Evolutionary conservation across 2,888 invertebrate genomes (phyloP), one percentile per base, ranked within the genome.

Genomic region (Xestoiulus laeticollis): DNA sequence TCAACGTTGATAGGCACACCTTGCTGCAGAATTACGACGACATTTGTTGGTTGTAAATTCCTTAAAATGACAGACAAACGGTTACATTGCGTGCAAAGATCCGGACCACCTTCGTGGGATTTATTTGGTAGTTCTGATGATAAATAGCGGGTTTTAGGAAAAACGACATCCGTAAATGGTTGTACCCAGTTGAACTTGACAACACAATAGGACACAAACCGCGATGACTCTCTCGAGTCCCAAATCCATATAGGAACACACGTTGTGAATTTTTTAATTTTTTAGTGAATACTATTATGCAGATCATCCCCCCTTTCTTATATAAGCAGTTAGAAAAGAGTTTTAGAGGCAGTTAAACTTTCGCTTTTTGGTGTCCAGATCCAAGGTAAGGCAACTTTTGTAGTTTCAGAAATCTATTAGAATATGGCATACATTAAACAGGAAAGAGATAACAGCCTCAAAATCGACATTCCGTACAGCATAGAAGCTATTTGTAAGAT

Each of bases 191-290:
- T 59, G 59, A 59, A 59, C 59, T 59, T 59, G 59, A 59, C 59
- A 59, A 59, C 59, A 59, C 22, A 22, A 22, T 19, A 59, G n/a
- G 59, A n/a, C n/a, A 59, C 19, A 14, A 48, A 48, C 10, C 10
- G 19, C 14, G 14, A 14, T 0, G 19, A 48, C 48, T 48, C 48
- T 16, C 48, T 16, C 48, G 33, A 48, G 59, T 59, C 22, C n/a
- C 59, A 59, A 59, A 59, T 59, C 59, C n/a, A 59, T 6, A 38
- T n/a, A n/a, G 3, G n/a, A 6, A 22, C 22, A 59, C 59, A 59
- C n/a, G 59, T n/a, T 3, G 59, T 59, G 59, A 59, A 59, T 59
- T n/a, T n/a, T 59, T 59, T 59, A n/a, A 59, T 59, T 59, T 59
- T n/a, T 3, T n/a, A 59, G 6, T n/a, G n/a, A 5, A 59, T 59